These are phyloP conservation scores for Belgica antarctica DNA, from an alignment of 2,888 invertebrate genomes.

Conservation along the genomic window DNA sequence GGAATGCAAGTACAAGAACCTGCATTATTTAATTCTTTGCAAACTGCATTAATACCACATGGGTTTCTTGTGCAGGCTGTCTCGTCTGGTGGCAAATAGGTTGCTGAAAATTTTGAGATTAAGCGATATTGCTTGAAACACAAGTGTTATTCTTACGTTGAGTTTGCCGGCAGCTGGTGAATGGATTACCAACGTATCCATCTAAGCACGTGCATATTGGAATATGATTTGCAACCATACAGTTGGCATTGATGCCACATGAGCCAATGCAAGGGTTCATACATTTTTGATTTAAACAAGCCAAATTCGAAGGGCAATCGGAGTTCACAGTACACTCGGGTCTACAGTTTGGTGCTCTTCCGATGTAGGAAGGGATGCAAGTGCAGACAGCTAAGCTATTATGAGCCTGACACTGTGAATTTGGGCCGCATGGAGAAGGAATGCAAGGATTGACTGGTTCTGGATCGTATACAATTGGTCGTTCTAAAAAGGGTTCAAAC, in stretches of 20 bases:
- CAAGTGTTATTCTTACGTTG: slow-evolving; percentile 56
- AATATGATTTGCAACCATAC: slow-evolving; percentile 78
- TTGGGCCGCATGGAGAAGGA: slow-evolving; percentile 80
- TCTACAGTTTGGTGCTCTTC: slow-evolving; percentile 80
- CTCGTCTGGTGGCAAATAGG: slow-evolving; percentile 58
- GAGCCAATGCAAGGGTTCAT: slow-evolving; percentile 81
- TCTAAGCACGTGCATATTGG: slow-evolving; percentile 78
- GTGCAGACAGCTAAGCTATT: slow-evolving; percentile 78
- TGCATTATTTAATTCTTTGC: slow-evolving; percentile 75
- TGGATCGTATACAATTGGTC: neutral
- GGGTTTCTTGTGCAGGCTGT: slow-evolving; percentile 79
- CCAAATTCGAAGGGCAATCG: slow-evolving; percentile 79
- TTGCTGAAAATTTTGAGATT: slow-evolving; percentile 7
- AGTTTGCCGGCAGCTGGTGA: slow-evolving; percentile 66
- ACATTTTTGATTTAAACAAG: slow-evolving; percentile 80
- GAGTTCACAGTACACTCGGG: slow-evolving; percentile 82
- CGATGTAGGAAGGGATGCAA: slow-evolving; percentile 74
- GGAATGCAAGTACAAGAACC: slow-evolving; percentile 79
- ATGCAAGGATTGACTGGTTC: slow-evolving; percentile 70
- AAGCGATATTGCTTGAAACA: neutral
- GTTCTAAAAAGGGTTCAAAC: neutral
- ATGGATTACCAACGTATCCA: slow-evolving; percentile 82
- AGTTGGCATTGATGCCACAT: slow-evolving; percentile 75
- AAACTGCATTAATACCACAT: slow-evolving; percentile 82
- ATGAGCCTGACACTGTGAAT: slow-evolving; percentile 76